Evolutionary conservation across 2,888 invertebrate genomes (phyloP), one percentile per base, ranked within the genome.

Genomic region (Linyphia triangularis): DNA sequence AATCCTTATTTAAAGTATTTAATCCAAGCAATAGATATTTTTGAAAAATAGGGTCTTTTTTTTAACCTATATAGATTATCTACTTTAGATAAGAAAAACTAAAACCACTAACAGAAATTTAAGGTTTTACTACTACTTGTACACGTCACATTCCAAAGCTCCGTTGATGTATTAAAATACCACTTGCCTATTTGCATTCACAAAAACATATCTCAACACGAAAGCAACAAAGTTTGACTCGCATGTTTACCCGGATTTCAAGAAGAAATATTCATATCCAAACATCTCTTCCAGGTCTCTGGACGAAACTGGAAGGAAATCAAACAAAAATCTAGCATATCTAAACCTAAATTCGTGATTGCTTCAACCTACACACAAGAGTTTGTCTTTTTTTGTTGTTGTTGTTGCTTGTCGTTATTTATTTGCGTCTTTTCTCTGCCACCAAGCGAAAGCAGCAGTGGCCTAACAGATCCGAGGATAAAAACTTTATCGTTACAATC

Each of bases 401-500:
- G 28, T 70, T 81, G 61, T 81, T 69, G 33, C 37, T 69, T 57
- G 59, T 59, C 26, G 33, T 69, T 69, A 70, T 81, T 81, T 81
- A 69, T 69, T 65, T 19, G 65, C 1, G 67, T 30, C n/a, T 43
- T 22, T 43, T 61, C 40, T 30, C 19, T 69, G 22, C 22, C 4
- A 24, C 26, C 26, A n/a, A 7, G 33, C 26, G 16, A 30, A 57
- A 33, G 30, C 30, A 19, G 13, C 37, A 77, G 61, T 43, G 43
- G 28, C 79, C 57, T 79, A 79, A 81, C 37, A 81, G 69, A 81
- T 69, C 57, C 69, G 24, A 59, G 81, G 33, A 77, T 67, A 70
- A 81, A 81, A 81, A 57, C 70, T 81, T 81, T 81, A 81, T 81
- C 81, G 81, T 70, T 79, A 79, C 67, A 79, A 65, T 67, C n/a